These are phyloP conservation scores for Prietella phreatophila DNA, from an alignment of 2,113 vertebrate species.

Conservation along the genomic window DNA sequence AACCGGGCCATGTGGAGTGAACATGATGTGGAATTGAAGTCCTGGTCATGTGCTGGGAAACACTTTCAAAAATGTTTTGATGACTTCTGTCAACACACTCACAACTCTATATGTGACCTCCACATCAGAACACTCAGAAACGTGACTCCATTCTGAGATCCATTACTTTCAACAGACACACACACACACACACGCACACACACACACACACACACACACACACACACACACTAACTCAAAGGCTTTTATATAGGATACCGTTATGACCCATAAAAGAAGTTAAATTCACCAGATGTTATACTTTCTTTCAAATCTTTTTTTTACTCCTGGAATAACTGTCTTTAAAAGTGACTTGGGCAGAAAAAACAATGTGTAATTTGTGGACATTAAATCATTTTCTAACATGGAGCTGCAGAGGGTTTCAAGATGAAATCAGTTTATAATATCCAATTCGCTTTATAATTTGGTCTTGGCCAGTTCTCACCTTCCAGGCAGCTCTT, in stretches of 20 bases:
- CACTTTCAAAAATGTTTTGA: background rate
- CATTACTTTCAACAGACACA: background rate
- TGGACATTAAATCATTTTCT: background rate
- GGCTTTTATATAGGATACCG: background rate
- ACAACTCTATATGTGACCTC: background rate
- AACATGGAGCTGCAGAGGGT: background rate
- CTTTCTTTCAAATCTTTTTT: background rate
- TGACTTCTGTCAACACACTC: slow-evolving; percentile 3
- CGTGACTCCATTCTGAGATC: background rate
- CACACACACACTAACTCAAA: background rate
- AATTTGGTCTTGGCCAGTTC: background rate
- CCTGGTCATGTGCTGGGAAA: background rate
- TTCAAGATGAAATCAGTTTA: background rate
- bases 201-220: background rate
- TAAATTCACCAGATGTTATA: background rate
- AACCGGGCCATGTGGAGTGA: background rate
- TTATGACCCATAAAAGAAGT: background rate
- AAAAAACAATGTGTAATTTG: background rate
- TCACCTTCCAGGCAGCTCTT: background rate
- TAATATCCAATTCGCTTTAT: background rate
- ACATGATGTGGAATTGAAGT: background rate
- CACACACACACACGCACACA: background rate
- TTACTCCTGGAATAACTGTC: background rate
- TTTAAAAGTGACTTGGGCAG: background rate
- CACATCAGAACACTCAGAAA: background rate